phyloP scores from a whole-genome alignment of 2,113 vertebrate genomes.

The Mohoua ochrocephala region DNA sequence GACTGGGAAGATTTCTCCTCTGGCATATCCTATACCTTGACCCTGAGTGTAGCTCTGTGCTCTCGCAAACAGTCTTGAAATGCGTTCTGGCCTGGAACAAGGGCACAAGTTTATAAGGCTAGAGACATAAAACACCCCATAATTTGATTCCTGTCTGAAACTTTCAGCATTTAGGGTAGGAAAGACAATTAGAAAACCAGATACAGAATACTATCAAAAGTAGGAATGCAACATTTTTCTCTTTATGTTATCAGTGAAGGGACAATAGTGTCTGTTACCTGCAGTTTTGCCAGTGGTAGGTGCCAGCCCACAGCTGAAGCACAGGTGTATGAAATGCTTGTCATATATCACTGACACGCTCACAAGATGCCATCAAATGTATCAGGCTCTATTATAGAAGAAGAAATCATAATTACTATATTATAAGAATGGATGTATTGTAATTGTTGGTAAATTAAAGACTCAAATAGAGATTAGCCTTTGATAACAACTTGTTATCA shows the following conservation, averaged over 20 bases:
- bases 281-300: not conserved
- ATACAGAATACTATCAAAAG: not conserved
- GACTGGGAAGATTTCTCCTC: not conserved
- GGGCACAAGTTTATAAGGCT: not conserved
- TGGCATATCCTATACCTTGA: not conserved
- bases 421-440: not conserved
- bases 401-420: not conserved
- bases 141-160: not conserved
- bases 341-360: not conserved
- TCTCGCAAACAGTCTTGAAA: not conserved
- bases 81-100: not conserved
- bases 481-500: not conserved
- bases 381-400: not conserved
- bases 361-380: not conserved
- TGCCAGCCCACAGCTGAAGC: not conserved
- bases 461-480: not conserved
- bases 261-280: not conserved
- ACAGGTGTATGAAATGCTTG: not conserved
- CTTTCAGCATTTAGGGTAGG: not conserved
- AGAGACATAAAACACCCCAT: not conserved
- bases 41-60: not conserved
- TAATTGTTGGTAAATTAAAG: not conserved
- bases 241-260: not conserved
- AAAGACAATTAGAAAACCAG: not conserved
- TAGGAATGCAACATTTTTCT: not conserved